Conservation (phyloP, 2,797 vertebrate genomes). For the Florisuga fusca region DNA sequence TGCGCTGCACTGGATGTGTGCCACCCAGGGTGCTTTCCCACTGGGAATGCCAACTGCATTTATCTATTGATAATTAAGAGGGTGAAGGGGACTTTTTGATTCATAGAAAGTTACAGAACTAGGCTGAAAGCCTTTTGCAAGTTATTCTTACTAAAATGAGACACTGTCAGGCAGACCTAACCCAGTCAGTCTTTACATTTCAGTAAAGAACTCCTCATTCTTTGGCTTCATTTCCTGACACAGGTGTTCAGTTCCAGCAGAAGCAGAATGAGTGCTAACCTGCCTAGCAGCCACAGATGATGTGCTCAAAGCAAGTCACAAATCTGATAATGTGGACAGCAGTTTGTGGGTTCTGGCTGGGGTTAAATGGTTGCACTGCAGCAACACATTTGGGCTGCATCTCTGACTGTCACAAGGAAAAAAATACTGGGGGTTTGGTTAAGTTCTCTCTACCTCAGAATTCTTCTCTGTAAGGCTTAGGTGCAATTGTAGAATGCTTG, state of each 20-base stretch:
- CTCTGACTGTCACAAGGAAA: background rate
- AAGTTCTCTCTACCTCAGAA: background rate
- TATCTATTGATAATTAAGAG: background rate
- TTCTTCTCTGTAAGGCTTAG: background rate
- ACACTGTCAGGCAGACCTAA: background rate
- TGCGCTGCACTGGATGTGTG: background rate
- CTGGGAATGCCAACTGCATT: background rate
- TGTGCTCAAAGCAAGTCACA: background rate
- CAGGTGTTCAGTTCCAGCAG: background rate
- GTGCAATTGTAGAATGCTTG: background rate
- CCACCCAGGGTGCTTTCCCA: background rate
- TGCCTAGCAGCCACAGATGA: background rate
- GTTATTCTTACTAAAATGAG: background rate
- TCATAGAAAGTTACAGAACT: background rate
- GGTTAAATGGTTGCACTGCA: background rate
- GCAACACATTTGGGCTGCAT: background rate
- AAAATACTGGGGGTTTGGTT: background rate
- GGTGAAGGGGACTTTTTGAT: background rate
- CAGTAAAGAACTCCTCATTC: background rate
- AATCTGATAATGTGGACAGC: background rate
- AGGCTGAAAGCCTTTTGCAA: background rate
- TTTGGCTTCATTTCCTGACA: background rate
- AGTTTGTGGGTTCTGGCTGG: fast-evolving
- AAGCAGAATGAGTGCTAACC: background rate
- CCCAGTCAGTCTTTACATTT: background rate